Base-by-base conservation (phyloP, 2,113 vertebrate species). In the Hippocampus comes region DNA sequence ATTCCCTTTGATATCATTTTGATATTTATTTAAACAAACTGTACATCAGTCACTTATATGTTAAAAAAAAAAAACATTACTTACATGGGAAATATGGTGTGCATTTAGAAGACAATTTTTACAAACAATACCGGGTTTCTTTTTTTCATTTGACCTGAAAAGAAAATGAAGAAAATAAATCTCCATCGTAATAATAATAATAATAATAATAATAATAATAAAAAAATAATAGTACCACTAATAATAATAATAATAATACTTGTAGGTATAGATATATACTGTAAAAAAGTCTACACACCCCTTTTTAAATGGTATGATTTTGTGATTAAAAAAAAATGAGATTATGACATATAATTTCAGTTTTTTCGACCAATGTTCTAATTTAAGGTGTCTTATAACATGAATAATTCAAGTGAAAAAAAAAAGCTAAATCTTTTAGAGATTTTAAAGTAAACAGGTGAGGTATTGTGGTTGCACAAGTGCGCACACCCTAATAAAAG, bases 71-170 rank as follows among this genome's bases (percentile, higher is more conserved):
- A 9, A 66, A 20, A 0, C 21, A 66, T 65, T 41, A 43, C 20
- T 65, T 46, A 42, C 14, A 46, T 25, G 41, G 21, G 10, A 46
- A 41, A 43, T 14, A 14, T 12, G 14, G 11, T 23, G 34, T 59
- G 23, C 14, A n/a, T 23, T n/a, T 46, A 48, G 27, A 17, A 67
- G 23, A 67, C 25, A 48, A 7, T 66, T 66, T 42, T 66, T 65
- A 21, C 18, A 63, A 5, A 9, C 34, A 66, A 14, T 42, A 56
- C 23, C 11, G 1, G 12, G 11, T 59, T 59, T 11, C 3, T 12
- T 56, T 30, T 56, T 61, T 76, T 91, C 84, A 91, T 89, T 91
- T 92, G 48, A 93, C 72, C 91, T 91, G 88, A 82, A 88, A 89
- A 70, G 2, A 83, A 60, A 79, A 70, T 56, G 20, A 71, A 41